Conservation (phyloP, 2,113 vertebrate species). For the Drymodes brunneopygia region DNA sequence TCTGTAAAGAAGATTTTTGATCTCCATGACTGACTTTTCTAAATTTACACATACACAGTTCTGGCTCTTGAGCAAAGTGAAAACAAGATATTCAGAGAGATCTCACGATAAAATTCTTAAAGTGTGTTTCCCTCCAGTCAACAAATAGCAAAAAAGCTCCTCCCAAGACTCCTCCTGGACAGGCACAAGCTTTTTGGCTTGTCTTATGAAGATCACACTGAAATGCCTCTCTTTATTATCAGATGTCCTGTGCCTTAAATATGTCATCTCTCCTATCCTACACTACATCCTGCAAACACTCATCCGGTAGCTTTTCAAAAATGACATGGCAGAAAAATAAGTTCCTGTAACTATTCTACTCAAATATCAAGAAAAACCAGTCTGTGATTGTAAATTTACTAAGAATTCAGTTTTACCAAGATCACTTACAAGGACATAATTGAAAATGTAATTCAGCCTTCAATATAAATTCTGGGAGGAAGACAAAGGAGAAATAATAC, state of each 20-base stretch:
- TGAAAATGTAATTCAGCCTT: neutral
- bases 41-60: neutral
- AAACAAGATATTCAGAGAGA: neutral
- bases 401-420: neutral
- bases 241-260: neutral
- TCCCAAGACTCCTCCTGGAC: neutral
- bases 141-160: neutral
- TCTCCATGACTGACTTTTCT: neutral
- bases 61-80: neutral
- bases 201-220: neutral
- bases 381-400: neutral
- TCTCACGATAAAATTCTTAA: neutral
- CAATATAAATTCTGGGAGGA: neutral
- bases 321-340: neutral
- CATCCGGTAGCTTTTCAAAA: neutral
- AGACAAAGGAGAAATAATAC: neutral
- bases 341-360: neutral
- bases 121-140: neutral
- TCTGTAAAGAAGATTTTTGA: neutral
- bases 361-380: neutral
- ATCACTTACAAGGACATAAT: neutral
- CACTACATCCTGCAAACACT: neutral
- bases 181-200: accelerated
- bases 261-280: neutral
- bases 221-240: neutral